Percentiles rank a stretch among this genome's conserved stretches.
These are phyloP conservation scores for Plutomurus gul DNA, from an alignment of 1,140 invertebrate genomes.

Conservation along the genomic window DNA sequence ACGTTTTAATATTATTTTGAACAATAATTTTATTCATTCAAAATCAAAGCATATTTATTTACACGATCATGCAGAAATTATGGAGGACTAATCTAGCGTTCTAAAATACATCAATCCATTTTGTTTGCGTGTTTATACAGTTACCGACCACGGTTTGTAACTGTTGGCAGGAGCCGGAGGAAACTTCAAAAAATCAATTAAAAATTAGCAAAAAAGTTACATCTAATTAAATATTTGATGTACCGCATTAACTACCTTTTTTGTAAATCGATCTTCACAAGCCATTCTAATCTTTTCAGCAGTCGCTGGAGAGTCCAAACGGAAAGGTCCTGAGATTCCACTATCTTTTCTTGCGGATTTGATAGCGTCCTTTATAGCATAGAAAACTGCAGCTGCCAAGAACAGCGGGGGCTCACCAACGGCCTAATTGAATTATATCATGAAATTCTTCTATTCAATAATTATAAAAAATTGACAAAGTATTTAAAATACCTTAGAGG, in stretches of 20 bases:
- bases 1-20: no score
- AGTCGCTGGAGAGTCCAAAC: constrained; percentile 84
- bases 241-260: constrained; percentile 64
- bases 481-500: constrained; percentile 76
- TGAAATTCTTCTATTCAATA: neutral
- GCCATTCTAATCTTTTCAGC: constrained; percentile 86
- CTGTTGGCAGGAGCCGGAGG: constrained; percentile 27
- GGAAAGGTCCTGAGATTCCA: constrained; percentile 67
- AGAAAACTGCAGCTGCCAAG: constrained; percentile 81
- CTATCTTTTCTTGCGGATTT: constrained; percentile 73
- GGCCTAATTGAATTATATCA: constrained; percentile 66
- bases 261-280: constrained; percentile 82
- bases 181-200: constrained; percentile 43
- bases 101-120: neutral
- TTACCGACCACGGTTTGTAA: constrained; percentile 54
- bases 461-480: neutral
- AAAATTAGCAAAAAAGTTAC: neutral
- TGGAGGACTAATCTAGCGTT: neutral
- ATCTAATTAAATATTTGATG: neutral
- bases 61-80: no score
- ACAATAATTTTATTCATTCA: no score
- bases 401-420: constrained; percentile 95
- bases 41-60: no score
- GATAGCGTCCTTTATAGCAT: constrained; percentile 89
- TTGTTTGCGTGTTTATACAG: constrained; percentile 30